Evolutionary conservation across 2,113 vertebrate species (phyloP).

Genomic region (Tetraodon nigroviridis): DNA sequence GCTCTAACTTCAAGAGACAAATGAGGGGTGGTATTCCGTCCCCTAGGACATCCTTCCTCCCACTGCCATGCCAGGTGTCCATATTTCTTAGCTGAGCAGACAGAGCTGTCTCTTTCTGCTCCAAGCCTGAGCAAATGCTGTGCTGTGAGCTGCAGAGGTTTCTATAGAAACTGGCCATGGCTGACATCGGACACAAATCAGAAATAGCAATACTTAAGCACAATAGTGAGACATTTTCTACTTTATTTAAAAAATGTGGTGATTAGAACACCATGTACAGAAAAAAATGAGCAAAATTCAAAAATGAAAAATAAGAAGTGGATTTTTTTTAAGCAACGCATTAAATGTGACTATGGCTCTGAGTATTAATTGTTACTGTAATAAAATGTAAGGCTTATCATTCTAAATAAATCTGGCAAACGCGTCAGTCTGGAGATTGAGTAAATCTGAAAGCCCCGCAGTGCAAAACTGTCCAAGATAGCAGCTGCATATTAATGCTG

Average conservation of each 20-base stretch:
- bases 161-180: slow-evolving; percentile 71
- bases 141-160: slow-evolving; percentile 65
- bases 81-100: slow-evolving; percentile 53
- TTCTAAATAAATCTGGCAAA: slow-evolving; percentile 66
- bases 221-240: too few species aligned
- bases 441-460: slow-evolving; percentile 56
- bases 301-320: too few species aligned
- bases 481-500: slow-evolving; percentile 65
- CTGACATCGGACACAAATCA: slow-evolving; percentile 28
- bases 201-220: background rate
- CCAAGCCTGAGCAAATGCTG: slow-evolving; percentile 59
- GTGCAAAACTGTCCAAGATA: slow-evolving; percentile 47
- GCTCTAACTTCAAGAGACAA: slow-evolving; percentile 7
- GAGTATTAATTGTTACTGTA: slow-evolving; percentile 56
- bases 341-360: slow-evolving; percentile 53
- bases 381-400: slow-evolving; percentile 51
- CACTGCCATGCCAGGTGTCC: slow-evolving; percentile 42
- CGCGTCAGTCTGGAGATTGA: slow-evolving; percentile 52
- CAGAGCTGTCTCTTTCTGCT: slow-evolving; percentile 56
- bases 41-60: background rate
- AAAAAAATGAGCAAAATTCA: slow-evolving; percentile 2
- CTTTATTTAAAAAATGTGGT: too few species aligned
- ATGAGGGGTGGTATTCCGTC: background rate
- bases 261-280: background rate
- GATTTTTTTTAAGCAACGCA: slow-evolving; percentile 32